Evolutionary conservation across 2,797 vertebrate species (phyloP).

Genomic region (Varecia variegata): DNA sequence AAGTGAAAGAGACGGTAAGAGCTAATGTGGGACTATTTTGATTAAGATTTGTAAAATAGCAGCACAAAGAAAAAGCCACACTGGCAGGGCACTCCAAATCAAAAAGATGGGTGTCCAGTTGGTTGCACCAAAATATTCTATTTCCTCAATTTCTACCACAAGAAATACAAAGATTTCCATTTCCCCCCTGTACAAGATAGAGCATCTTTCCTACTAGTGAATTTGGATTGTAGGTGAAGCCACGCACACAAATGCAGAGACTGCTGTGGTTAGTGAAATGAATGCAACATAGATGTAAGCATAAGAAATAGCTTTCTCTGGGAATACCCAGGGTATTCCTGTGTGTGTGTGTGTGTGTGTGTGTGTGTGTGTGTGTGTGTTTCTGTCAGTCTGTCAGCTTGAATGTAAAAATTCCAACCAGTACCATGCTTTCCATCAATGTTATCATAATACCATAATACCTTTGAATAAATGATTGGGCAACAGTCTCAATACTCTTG

Average conservation of each 20-base stretch:
- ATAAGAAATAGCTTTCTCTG: background rate
- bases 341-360: too few species aligned
- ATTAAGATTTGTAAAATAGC: background rate
- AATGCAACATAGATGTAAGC: background rate
- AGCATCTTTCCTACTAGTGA: background rate
- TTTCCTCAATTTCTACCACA: background rate
- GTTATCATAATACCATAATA: too few species aligned
- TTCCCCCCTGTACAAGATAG: background rate
- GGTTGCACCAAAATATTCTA: background rate
- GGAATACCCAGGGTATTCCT: background rate
- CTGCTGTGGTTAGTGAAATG: background rate
- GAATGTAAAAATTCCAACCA: background rate
- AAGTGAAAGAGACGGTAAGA: background rate
- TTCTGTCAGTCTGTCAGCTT: background rate
- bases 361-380: background rate
- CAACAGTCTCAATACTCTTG: background rate
- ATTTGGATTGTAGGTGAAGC: background rate
- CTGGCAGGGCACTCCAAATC: fast-evolving
- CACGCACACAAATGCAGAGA: background rate
- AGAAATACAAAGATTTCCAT: background rate
- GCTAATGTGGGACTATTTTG: background rate
- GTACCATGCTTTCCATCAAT: background rate
- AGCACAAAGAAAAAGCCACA: background rate
- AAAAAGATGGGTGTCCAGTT: background rate
- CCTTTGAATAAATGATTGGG: background rate